Evolutionary conservation across 2,113 vertebrate species (phyloP).

Genomic region (Syngnathus scovelli): DNA sequence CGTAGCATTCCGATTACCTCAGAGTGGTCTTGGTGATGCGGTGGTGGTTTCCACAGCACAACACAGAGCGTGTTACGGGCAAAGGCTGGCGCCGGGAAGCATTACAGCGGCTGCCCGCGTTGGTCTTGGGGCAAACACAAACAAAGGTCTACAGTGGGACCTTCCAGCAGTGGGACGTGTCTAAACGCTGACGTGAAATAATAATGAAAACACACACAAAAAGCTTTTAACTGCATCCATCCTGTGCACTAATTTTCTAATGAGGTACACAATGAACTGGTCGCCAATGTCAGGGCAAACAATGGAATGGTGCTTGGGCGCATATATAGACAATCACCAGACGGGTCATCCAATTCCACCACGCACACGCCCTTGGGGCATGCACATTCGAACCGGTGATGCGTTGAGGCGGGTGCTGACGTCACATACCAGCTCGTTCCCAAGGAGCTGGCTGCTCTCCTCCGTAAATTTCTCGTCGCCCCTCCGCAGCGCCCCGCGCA

Average conservation of each 20-base stretch:
- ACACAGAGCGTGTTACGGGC: constrained; percentile 66
- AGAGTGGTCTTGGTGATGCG: too few relatives aligned
- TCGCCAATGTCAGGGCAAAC: neutral
- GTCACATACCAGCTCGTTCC: constrained; percentile 83
- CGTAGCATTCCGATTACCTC: constrained; percentile 14
- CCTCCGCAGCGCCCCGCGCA: constrained; percentile 75
- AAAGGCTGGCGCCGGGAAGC: constrained; percentile 79
- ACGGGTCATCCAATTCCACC: too few relatives aligned
- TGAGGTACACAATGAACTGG: too few relatives aligned
- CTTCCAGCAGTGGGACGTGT: too few relatives aligned
- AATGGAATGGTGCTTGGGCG: too few relatives aligned
- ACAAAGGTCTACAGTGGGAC: constrained; percentile 10
- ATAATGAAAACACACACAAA: too few relatives aligned
- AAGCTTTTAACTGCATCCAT: too few relatives aligned
- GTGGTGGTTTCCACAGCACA: too few relatives aligned
- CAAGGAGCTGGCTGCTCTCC: constrained; percentile 84
- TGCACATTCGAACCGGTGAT: too few relatives aligned
- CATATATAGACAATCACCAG: too few relatives aligned
- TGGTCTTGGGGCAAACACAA: constrained; percentile 79
- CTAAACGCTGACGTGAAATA: neutral
- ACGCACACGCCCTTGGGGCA: too few relatives aligned
- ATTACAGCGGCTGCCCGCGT: constrained; percentile 79
- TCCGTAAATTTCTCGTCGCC: constrained; percentile 84
- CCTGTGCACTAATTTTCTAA: too few relatives aligned
- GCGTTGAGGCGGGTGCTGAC: neutral